Percentiles rank a stretch among this genome's conserved stretches.
Evolutionary conservation across 1,140 invertebrate genomes (phyloP).

Genomic region (Danaus plexippus): DNA sequence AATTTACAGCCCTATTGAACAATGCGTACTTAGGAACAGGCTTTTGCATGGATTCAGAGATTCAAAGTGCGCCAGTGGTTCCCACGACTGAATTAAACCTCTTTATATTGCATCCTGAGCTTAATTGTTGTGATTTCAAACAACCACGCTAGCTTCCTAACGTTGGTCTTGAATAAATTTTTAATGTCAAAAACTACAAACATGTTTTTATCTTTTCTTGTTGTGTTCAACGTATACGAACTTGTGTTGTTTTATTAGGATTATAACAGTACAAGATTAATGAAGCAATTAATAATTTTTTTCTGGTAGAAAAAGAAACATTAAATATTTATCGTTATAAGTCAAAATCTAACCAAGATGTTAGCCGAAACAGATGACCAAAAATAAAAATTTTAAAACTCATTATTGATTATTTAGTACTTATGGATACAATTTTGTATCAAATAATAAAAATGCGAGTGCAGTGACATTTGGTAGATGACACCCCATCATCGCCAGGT

Average conservation of each 20-base stretch:
- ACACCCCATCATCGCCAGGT: conserved; percentile 58
- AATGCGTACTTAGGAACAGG: conserved; percentile 21
- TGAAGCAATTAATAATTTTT: too few relatives aligned
- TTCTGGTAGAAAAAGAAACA: conserved; percentile 9
- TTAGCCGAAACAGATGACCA: too few relatives aligned
- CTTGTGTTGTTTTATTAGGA: too few relatives aligned
- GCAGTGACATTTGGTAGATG: conserved; percentile 43
- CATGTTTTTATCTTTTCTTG: too few relatives aligned
- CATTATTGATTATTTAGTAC: too few relatives aligned
- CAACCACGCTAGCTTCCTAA: conserved; percentile 22
- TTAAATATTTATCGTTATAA: too few relatives aligned
- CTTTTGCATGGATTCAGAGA: conserved; percentile 28
- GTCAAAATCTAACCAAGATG: too few relatives aligned
- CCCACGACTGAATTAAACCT: conserved; percentile 34
- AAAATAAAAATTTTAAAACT: too few relatives aligned
- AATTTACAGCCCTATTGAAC: conserved; percentile 20
- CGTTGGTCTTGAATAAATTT: background rate
- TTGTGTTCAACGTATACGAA: too few relatives aligned
- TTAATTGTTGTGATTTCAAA: conserved; percentile 39
- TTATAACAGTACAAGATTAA: too few relatives aligned
- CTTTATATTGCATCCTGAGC: conserved; percentile 39
- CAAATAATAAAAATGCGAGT: conserved; percentile 10
- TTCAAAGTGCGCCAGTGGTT: conserved; percentile 22
- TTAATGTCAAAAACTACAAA: too few relatives aligned
- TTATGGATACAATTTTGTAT: too few relatives aligned